phyloP scores from a whole-genome alignment of 2,888 invertebrate species.

The Microctonus aethiopoides region DNA sequence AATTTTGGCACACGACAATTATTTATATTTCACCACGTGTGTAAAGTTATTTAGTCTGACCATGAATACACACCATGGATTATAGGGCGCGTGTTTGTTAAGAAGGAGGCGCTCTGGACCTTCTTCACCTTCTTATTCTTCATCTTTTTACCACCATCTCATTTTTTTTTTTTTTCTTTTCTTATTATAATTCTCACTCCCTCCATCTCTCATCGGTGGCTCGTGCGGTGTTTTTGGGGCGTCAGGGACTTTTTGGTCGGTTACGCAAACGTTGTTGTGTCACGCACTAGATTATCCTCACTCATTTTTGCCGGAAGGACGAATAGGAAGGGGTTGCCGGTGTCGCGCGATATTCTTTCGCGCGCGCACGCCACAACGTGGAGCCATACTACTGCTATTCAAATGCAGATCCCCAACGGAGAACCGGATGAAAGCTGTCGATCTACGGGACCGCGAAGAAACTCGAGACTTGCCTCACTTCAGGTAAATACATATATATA shows the following conservation, averaged over 20 bases:
- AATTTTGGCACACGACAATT: conserved; percentile 36
- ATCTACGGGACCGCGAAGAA: conserved; percentile 27
- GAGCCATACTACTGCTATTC: conserved; percentile 40
- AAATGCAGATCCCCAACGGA: conserved; percentile 41
- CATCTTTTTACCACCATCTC: conserved; percentile 15
- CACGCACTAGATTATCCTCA: conserved; percentile 56
- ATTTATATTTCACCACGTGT: conserved; percentile 32
- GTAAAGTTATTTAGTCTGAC: conserved; percentile 49
- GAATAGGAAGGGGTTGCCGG: conserved; percentile 42
- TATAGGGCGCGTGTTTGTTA: conserved; percentile 51
- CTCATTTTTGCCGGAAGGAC: conserved; percentile 19
- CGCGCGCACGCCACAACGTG: conserved; percentile 28
- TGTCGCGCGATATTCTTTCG: conserved; percentile 38
- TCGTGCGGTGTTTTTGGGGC: conserved; percentile 23
- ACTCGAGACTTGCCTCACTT: conserved; percentile 26
- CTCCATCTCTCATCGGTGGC: not conserved
- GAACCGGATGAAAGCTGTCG: conserved; percentile 36
- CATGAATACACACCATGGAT: conserved; percentile 58
- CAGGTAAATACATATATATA: conserved; percentile 6
- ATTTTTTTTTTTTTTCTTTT: not conserved
- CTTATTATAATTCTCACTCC: conserved; percentile 6
- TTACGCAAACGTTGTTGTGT: conserved; percentile 61
- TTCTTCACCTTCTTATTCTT: conserved; percentile 34
- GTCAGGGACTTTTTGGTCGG: conserved; percentile 40
- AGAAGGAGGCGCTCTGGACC: conserved; percentile 26